Base-by-base conservation (phyloP, 2,888 invertebrate species). In the Prionchulus punctatus region DNA sequence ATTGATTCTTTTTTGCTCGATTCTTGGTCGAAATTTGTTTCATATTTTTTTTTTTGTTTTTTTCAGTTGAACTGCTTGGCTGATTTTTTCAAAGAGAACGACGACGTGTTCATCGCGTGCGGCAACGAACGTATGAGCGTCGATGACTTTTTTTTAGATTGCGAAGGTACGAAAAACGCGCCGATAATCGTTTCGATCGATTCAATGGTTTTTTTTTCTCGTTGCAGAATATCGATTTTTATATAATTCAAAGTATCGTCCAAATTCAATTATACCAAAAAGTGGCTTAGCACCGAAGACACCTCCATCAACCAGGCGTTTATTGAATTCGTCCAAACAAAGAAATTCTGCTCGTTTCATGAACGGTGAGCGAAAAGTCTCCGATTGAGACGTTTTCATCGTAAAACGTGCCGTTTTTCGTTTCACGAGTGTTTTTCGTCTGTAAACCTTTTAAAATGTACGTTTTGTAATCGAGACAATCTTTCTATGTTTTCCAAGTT, bases 71-170 rank as follows among this genome's bases (percentile, higher is more conserved):
- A 71, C 62, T 56, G 57, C 7, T 54, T 66, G 52, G 59, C 61
- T 36, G 66, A 65, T 50, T 66, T 68, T 58, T 67, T 66, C 59
- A 79, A 81, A 36, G 73, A 75, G 21, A n/a, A n/a, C n/a, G 89
- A 92, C 65, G 86, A 89, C 69, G 84, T 92, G 1, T 96, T 96
- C 73, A 83, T 96, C 68, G 91, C 90, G 1, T 94, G 91, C 71
- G 94, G 94, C 43, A 84, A 84, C 61, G 96, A 96, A 72, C 81
- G 82, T 67, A 81, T 82, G 57, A 80, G 79, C 60, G 81, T 82
- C 61, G 91, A 91, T 70, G 94, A 96, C 73, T 91, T 94, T 69
- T 88, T 89, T 71, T 78, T 96, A 57, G 91, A 91, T 73, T 81
- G 84, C 60, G 91, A 91, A 74, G 94, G 92, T 87, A 84, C 36